A percentile compares a stretch with the other conserved stretches of the same genome.
These are phyloP conservation scores for Avahi laniger DNA, from an alignment of 2,797 vertebrate species.

Conservation along the genomic window DNA sequence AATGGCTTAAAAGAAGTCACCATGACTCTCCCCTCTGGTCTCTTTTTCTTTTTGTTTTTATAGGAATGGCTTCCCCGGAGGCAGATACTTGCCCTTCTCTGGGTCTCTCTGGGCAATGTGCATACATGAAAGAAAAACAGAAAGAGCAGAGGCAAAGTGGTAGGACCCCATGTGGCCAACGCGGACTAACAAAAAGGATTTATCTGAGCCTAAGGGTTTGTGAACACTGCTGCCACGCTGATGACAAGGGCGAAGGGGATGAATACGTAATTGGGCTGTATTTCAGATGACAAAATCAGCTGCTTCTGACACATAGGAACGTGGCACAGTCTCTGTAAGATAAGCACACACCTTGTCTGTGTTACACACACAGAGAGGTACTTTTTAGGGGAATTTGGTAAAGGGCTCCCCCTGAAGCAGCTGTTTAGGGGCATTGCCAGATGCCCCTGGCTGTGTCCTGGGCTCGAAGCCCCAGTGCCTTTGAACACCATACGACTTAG, in stretches of 20 bases:
- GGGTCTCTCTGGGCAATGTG: fast-evolving
- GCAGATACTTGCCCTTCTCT: neutral
- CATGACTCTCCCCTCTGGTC: neutral
- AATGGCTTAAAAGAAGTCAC: neutral
- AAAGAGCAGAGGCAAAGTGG: neutral
- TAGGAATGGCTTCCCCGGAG: fast-evolving
- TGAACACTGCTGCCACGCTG: fast-evolving
- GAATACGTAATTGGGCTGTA: neutral
- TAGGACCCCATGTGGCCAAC: fast-evolving
- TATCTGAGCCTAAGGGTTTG: neutral
- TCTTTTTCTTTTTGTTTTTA: neutral
- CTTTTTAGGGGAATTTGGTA: slow-evolving; percentile 70
- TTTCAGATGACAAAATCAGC: neutral
- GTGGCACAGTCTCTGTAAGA: neutral
- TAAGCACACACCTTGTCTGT: neutral
- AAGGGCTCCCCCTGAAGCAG: neutral
- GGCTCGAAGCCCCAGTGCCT: neutral
- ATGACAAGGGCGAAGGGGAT: neutral
- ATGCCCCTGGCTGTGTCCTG: neutral
- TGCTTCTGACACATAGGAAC: neutral
- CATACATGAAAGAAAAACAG: fast-evolving
- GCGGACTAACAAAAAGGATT: neutral
- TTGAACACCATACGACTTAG: neutral
- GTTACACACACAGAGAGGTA: slow-evolving; percentile 1
- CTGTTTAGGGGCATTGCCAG: neutral